Conservation (phyloP, 2,888 invertebrate species). For the Micoletzkya japonica region DNA sequence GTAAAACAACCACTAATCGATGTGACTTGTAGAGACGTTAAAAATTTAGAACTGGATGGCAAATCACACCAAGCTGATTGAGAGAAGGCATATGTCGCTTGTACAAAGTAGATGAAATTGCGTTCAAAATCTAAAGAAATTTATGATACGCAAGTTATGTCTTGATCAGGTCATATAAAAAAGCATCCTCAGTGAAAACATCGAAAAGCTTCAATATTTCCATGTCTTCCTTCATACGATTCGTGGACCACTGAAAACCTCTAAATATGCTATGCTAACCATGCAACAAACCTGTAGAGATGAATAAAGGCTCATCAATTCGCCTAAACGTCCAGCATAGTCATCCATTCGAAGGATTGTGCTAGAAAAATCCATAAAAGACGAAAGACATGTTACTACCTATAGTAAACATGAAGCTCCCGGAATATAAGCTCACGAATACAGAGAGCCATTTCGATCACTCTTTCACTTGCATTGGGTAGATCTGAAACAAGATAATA, state of each 20-base stretch:
- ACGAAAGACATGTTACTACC: constrained; percentile 17
- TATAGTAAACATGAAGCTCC: constrained; percentile 33
- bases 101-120: too few species aligned
- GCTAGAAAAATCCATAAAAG: constrained; percentile 1
- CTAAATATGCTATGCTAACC: not conserved
- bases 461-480: constrained; percentile 30
- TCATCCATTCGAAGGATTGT: constrained; percentile 32
- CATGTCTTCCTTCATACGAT: constrained; percentile 36
- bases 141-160: too few species aligned
- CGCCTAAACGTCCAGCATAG: constrained; percentile 33
- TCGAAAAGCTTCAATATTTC: constrained; percentile 36
- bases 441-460: constrained; percentile 29
- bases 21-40: too few species aligned
- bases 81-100: too few species aligned
- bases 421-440: constrained; percentile 32
- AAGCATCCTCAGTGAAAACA: constrained; percentile 30
- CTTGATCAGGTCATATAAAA: constrained; percentile 32
- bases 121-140: too few species aligned
- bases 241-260: constrained; percentile 32
- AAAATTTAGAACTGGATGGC: too few species aligned
- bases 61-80: too few species aligned
- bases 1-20: too few species aligned
- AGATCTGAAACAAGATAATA: constrained; percentile 30
- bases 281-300: constrained; percentile 29
- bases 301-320: constrained; percentile 35